Base-by-base conservation (phyloP, 2,797 vertebrate species). In the Rhinophrynus dorsalis region DNA sequence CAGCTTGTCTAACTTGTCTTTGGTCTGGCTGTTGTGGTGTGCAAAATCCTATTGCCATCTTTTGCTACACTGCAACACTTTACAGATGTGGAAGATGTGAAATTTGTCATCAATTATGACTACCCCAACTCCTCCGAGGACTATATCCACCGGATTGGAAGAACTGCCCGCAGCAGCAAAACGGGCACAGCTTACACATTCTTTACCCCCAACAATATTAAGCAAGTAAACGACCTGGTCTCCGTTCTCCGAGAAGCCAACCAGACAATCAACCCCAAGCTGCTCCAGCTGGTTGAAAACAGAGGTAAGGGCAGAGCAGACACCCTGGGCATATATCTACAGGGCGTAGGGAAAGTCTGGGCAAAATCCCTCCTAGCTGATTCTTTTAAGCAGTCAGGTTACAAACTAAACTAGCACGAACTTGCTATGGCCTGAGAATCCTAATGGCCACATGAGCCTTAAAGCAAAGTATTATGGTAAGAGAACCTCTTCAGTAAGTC, bases 21-120 rank as follows among this genome's bases (percentile, higher is more conserved):
- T 93, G 92, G 90, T 97, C 93, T 98, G 95, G 93, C 93, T 95
- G 94, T 96, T 97, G 95, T 96, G 95, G 96, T 97, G 96, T 95
- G 94, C 96, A 97, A 98, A 97, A 92, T 92, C 87, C 86, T 82
- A 88, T 48, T 94, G 89, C 89, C 91, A 90, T 1, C 93, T 91
- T 95, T 61, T 96, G 96, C 95, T 94, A 94, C 94, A 96, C 96
- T 96, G 95, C 95, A 95, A 96, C 90, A 94, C 93, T 94, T 97
- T 97, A 95, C 96, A 98, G 96, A 98, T 98, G 96, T 98, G 92
- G 95, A 98, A 94, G 95, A 98, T 95, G 94, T 98, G 91, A 98
- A 97, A 98, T 98, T 98, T 97, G 96, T 98, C 95, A 98, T 98
- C 94, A 98, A 98, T 95, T 98, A 97, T 96, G 95, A 98, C 94